Evolutionary conservation across 1,140 invertebrate species (phyloP).

Genomic region (Chironomus striatipennis): DNA sequence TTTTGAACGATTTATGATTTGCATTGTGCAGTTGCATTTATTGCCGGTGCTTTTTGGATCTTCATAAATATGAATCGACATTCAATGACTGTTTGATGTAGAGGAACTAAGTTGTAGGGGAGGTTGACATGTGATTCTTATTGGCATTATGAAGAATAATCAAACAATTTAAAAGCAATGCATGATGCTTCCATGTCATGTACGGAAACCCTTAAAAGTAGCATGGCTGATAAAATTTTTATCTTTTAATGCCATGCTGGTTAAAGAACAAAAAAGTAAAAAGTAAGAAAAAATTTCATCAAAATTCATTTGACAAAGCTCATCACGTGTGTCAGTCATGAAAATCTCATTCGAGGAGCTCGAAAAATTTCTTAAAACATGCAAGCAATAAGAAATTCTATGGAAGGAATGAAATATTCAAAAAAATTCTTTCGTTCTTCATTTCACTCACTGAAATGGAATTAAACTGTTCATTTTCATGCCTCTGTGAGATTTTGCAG

Average conservation of each 20-base stretch:
- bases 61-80: not conserved
- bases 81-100: slow-evolving; percentile 6
- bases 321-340: not conserved
- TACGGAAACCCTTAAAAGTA: too few species aligned
- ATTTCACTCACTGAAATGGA: not conserved
- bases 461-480: not conserved
- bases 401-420: not conserved
- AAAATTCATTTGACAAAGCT: not conserved
- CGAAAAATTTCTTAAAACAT: too few species aligned
- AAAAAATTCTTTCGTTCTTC: too few species aligned
- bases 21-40: not conserved
- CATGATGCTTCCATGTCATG: too few species aligned
- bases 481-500: too few species aligned
- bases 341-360: too few species aligned
- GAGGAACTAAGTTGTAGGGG: too few species aligned
- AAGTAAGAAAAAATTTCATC: not conserved
- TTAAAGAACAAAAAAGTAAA: not conserved
- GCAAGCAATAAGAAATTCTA: not conserved
- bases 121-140: too few species aligned
- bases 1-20: slow-evolving; percentile 22
- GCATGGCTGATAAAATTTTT: too few species aligned
- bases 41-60: not conserved
- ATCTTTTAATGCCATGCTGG: too few species aligned
- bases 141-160: too few species aligned
- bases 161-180: too few species aligned